phyloP scores from a whole-genome alignment of 2,797 vertebrate species.

The Pseudochirops cupreus region DNA sequence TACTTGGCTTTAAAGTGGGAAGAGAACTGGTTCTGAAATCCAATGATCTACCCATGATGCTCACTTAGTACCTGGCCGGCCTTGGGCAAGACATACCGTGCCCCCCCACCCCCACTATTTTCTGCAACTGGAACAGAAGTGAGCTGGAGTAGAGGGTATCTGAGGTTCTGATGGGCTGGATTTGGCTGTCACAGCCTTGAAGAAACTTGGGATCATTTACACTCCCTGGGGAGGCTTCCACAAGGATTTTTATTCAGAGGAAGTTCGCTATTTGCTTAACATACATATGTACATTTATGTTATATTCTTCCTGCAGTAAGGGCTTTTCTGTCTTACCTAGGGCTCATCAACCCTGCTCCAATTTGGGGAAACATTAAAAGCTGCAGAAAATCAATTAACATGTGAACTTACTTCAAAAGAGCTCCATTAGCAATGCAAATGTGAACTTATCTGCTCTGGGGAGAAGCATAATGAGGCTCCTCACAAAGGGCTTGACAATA shows the following conservation, averaged over 20 bases:
- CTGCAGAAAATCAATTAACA: conserved; percentile 51
- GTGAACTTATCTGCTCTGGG: conserved; percentile 37
- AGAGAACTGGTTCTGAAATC: not conserved
- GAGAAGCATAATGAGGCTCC: conserved; percentile 55
- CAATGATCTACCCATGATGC: not conserved
- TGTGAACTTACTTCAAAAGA: conserved; percentile 46
- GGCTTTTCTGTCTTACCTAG: not conserved
- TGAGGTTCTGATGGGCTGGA: not conserved
- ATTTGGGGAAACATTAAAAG: conserved; percentile 26
- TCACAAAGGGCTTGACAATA: conserved; percentile 55
- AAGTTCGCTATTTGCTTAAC: not conserved
- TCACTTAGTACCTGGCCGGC: not conserved
- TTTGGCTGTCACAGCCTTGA: not conserved
- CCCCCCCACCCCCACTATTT: not conserved
- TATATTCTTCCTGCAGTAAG: not conserved
- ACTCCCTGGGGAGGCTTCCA: not conserved
- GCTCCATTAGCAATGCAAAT: conserved; percentile 36
- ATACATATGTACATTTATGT: not conserved
- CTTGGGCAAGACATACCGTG: not conserved
- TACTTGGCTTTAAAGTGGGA: not conserved
- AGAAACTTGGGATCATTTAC: not conserved
- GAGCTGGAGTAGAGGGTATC: not conserved
- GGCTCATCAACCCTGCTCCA: conserved; percentile 22
- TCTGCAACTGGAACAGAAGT: not conserved
- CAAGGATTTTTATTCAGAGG: not conserved